Evolutionary conservation across 2,797 vertebrate genomes (phyloP).

Genomic region (Scleropages formosus): DNA sequence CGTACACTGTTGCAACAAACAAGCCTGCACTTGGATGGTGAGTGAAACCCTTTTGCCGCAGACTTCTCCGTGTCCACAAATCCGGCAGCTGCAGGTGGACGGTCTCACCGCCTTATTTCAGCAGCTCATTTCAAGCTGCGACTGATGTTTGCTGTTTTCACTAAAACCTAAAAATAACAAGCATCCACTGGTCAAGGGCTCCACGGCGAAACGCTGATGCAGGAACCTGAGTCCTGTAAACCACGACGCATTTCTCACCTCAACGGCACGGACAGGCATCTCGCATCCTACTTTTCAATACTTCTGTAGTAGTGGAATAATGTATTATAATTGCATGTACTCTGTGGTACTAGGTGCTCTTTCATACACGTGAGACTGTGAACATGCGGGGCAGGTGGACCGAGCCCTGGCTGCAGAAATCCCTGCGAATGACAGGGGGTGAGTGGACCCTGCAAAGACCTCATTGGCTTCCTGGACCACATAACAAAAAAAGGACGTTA

Average conservation of each 20-base stretch:
- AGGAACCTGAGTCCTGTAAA: conserved; percentile 50
- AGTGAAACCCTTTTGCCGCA: background rate
- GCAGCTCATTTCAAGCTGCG: background rate
- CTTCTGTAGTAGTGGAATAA: background rate
- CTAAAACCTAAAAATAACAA: conserved; percentile 51
- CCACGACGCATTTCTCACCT: conserved; percentile 29
- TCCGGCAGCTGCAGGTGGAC: background rate
- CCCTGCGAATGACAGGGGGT: conserved; percentile 71
- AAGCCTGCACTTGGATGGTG: too few relatives aligned
- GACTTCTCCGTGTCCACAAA: background rate
- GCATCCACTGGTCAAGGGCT: conserved; percentile 52
- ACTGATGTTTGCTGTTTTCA: conserved; percentile 53
- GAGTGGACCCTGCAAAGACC: conserved; percentile 69
- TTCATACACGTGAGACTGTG: conserved; percentile 10
- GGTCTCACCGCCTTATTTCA: background rate
- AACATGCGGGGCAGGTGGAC: background rate
- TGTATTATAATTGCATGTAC: background rate
- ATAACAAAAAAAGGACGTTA: conserved; percentile 52
- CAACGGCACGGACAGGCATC: conserved; percentile 45
- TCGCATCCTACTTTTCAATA: conserved; percentile 36
- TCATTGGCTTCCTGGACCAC: conserved; percentile 61
- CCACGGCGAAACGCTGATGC: conserved; percentile 63
- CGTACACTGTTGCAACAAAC: too few relatives aligned
- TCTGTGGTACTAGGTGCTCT: background rate
- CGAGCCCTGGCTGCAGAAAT: conserved; percentile 12